These are phyloP conservation scores for Drosophila melanocephala DNA, from an alignment of 2,888 invertebrate genomes.

Conservation along the genomic window DNA sequence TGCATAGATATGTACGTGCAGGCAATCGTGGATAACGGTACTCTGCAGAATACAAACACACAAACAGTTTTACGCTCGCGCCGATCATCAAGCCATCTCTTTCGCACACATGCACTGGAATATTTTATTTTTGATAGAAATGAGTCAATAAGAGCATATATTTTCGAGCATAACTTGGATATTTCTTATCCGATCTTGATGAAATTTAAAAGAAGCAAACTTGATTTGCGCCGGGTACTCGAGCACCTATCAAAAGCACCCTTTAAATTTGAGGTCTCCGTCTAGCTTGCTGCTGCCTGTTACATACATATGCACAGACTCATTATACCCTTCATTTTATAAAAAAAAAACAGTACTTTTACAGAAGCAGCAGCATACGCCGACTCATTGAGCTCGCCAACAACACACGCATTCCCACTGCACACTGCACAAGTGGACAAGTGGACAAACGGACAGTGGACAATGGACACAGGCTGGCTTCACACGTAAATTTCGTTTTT, in stretches of 20 bases:
- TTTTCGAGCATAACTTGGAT: background rate
- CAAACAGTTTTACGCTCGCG: too few species aligned
- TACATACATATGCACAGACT: background rate
- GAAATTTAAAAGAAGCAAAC: background rate
- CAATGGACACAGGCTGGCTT: slow-evolving; percentile 4
- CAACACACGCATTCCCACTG: slow-evolving; percentile 19
- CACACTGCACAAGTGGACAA: slow-evolving; percentile 14
- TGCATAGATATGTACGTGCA: too few species aligned
- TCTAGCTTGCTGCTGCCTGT: background rate
- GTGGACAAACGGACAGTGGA: background rate
- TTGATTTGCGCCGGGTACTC: background rate
- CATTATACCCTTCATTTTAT: background rate
- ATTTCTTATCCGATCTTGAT: background rate
- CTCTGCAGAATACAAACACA: background rate
- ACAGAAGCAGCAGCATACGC: slow-evolving; percentile 1
- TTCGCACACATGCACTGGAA: background rate
- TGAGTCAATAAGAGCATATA: background rate
- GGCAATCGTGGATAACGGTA: background rate
- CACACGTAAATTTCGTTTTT: slow-evolving; percentile 4
- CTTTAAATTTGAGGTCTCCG: background rate
- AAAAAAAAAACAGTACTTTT: background rate
- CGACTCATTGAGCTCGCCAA: slow-evolving; percentile 11
- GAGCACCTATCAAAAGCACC: too few species aligned
- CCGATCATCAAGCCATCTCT: background rate
- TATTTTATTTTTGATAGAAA: background rate